Base-by-base conservation (phyloP, 2,797 vertebrate species). In the Valencia hispanica region DNA sequence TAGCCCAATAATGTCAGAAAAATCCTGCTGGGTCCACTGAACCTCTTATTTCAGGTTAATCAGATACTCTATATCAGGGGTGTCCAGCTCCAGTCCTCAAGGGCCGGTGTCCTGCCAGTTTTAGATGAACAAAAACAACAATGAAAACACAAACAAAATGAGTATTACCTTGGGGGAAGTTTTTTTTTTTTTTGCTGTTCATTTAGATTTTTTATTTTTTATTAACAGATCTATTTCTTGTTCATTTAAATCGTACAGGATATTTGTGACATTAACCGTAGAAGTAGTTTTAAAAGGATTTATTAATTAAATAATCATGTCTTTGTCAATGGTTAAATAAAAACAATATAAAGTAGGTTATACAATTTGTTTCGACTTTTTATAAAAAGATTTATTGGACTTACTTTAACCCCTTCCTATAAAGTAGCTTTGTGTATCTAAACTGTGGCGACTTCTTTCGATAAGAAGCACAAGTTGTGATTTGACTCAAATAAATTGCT, bases 401-500 rank as follows among this genome's bases (percentile, higher is more conserved):
- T 43, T 43, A 27, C 41, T 27, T 27, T 65, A 65, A 11, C 36
- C 2, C 2, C 27, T 77, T 68, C 34, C 63, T 12, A 39, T 32
- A 27, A 36, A 32, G 34, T 11, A 14, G 17, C 39, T 39, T 6
- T 55, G 18, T 50, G 27, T 70, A 36, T 20, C 3, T 1, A 32
- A 18, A 41, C 1, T 1, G 10, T 32, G 6, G 10, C 17, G 12
- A 2, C 22, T 30, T 15, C 45, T 45, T 27, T 18, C n/a, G 10
- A 51, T 43, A 30, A 36, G n/a, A 45, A 20, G 30, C 6, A n/a
- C 1, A 14, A 10, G n/a, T 55, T 73, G 34, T 73, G 57, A 78
- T 82, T 72, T 79, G 51, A 77, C 63, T 66, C 41, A 77, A 81
- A 72, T 55, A 4, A 55, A 14, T 22, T 32, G 22, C 47, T 25